Conservation (phyloP, 2,888 invertebrate genomes). For the Asteroscopus sphinx region DNA sequence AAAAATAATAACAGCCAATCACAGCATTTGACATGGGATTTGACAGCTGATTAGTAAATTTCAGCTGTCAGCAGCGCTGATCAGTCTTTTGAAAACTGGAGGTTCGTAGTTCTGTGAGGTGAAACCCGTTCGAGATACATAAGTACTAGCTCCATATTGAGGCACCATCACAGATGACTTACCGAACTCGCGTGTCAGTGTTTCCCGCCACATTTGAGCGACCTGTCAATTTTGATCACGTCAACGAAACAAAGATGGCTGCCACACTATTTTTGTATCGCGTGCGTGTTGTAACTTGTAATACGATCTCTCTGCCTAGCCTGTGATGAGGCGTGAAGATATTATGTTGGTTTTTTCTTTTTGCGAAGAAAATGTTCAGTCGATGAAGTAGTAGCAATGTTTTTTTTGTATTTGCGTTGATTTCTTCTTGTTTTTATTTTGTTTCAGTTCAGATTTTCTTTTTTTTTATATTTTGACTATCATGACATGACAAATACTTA, state of each 20-base stretch:
- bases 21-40: no score
- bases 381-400: no score
- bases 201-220: slow-evolving; percentile 32
- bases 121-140: slow-evolving; percentile 1
- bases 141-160: slow-evolving; percentile 5
- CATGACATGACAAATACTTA: no score
- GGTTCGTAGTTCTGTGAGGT: neutral
- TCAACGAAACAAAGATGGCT: slow-evolving; percentile 42
- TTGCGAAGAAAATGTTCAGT: neutral
- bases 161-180: slow-evolving; percentile 30
- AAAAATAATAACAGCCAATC: no score
- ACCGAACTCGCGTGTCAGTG: slow-evolving; percentile 46
- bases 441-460: no score
- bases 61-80: no score
- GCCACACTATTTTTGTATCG: slow-evolving; percentile 24
- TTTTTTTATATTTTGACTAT: no score
- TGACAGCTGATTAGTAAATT: no score
- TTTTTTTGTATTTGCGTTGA: no score
- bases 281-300: slow-evolving; percentile 37
- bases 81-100: slow-evolving; percentile 5
- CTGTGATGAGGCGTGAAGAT: slow-evolving; percentile 8
- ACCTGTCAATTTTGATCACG: slow-evolving; percentile 51
- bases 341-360: slow-evolving; percentile 2
- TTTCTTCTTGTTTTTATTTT: no score
- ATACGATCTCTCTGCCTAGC: slow-evolving; percentile 34